Evolutionary conservation across 2,113 vertebrate genomes (phyloP).

Genomic region (Sialia sialis): DNA sequence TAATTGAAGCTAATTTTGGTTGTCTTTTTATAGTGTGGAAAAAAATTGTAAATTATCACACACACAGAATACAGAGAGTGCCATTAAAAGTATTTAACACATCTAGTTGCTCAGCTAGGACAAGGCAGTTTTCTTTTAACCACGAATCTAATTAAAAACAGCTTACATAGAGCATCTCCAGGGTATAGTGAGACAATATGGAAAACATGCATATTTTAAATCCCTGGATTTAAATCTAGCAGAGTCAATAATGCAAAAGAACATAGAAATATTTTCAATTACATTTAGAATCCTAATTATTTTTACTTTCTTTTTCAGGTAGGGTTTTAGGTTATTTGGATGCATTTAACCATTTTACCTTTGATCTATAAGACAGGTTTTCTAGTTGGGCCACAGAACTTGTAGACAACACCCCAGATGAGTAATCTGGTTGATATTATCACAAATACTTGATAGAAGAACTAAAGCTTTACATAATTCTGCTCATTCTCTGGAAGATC

Average conservation of each 20-base stretch:
- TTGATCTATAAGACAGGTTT: not conserved
- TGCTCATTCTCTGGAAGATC: not conserved
- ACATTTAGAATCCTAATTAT: not conserved
- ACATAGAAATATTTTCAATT: not conserved
- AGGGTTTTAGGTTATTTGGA: not conserved
- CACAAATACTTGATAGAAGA: not conserved
- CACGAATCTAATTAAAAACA: conserved; percentile 27
- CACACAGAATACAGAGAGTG: not conserved
- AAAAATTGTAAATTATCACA: not conserved
- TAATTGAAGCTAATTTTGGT: not conserved
- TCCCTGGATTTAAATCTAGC: not conserved
- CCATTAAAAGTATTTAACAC: not conserved
- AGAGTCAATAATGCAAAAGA: not conserved
- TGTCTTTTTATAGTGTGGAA: not conserved
- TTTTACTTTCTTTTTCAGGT: not conserved
- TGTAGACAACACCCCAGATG: not conserved
- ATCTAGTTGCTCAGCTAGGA: not conserved
- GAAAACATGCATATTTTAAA: not conserved
- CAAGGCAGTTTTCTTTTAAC: not conserved
- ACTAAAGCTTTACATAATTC: not conserved
- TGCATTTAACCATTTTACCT: not conserved
- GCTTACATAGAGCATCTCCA: not conserved
- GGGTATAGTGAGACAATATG: not conserved
- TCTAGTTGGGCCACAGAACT: not conserved
- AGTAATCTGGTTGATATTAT: not conserved